Evolutionary conservation across 2,888 invertebrate genomes (phyloP), one percentile per base, ranked within the genome.

Genomic region (Aleiodes leptofemur): DNA sequence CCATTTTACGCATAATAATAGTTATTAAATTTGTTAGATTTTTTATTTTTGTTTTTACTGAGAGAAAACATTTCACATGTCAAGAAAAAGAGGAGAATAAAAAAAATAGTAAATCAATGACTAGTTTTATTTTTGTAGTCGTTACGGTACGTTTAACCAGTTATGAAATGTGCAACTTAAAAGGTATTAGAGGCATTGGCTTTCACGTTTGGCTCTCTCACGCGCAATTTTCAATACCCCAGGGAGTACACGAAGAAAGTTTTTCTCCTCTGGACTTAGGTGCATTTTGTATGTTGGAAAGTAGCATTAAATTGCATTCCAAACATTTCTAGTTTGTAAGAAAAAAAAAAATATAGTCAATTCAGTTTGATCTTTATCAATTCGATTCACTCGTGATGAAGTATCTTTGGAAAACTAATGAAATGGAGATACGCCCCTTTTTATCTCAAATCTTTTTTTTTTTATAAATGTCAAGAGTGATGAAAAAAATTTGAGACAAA

Each of bases 131-230:
- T 84, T 82, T 78, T 82, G 61, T 14, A 38, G 61, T 83, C 83
- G 87, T 87, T 86, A 87, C 86, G 86, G 87, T 85, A 87, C 86
- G 87, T 85, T 64, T 86, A 84, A 85, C 82, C 85, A 86, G 88
- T 89, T 89, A 89, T 87, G 88, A 89, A 88, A 88, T 88, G 23
- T 23, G 85, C 84, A 64, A 81, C 85, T 85, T 85, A 83, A 83
- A 85, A 85, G 84, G 85, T 83, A 82, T 82, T 82, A 79, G 78
- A 80, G 78, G 68, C 74, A 69, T 73, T 75, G 76, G 85, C 87
- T 88, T 88, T 88, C 88, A 83, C 87, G 79, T 75, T 23, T 23
- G 77, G 81, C 83, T 82, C 81, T 79, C 83, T 81, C 57, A 64
- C 73, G 73, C 71, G 72, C 74, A 69, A 34, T 72, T 64, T 66